Conservation (phyloP, 2,113 vertebrate species). For the Labrus mixtus region DNA sequence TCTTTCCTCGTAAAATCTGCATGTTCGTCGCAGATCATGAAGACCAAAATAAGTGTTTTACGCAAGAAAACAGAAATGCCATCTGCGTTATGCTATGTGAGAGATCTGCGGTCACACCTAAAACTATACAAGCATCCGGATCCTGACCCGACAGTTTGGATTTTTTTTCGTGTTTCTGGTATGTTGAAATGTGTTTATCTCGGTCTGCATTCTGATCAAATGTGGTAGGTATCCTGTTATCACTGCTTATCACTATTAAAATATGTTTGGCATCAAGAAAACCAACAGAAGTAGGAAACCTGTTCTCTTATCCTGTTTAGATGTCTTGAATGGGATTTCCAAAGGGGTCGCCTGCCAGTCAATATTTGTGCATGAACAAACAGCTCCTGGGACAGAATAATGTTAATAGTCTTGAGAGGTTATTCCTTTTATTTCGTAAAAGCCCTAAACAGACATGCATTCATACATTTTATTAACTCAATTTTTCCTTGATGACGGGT, state of each 20-base stretch:
- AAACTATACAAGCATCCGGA: conserved; percentile 36
- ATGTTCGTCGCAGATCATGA: too few species aligned
- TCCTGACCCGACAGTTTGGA: conserved; percentile 6
- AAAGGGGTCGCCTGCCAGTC: neutral
- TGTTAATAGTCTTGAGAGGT: neutral
- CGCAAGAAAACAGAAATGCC: neutral
- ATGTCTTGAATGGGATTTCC: neutral
- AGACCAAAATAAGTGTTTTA: too few species aligned
- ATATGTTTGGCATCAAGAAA: conserved; percentile 43
- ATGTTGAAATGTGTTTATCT: conserved; percentile 34
- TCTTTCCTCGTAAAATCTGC: too few species aligned
- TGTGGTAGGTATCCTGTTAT: conserved; percentile 11
- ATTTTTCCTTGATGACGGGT: too few species aligned
- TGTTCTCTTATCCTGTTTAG: conserved; percentile 17
- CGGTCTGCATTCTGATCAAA: conserved; percentile 18
- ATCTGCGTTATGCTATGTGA: neutral
- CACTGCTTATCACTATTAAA: conserved; percentile 41
- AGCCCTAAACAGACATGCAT: too few species aligned
- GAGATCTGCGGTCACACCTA: conserved; percentile 7
- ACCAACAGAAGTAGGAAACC: neutral
- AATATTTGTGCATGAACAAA: conserved; percentile 4
- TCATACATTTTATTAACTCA: neutral
- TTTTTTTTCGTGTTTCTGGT: conserved; percentile 34
- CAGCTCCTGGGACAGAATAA: neutral
- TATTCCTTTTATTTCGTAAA: neutral